Conservation (phyloP, 2,797 vertebrate genomes). For the Sebastolobus altivelis region DNA sequence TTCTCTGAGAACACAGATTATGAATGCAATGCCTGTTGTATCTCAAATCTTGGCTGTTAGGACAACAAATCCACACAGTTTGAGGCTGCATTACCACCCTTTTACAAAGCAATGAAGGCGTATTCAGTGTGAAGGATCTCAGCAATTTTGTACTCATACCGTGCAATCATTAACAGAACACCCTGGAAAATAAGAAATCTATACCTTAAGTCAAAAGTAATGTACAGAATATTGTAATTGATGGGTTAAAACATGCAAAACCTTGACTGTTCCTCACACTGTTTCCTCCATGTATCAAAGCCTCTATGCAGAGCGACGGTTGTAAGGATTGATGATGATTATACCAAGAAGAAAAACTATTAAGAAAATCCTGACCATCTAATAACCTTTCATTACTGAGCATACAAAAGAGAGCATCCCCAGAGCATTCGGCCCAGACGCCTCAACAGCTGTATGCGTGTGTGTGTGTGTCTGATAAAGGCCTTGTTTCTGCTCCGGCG, state of each 20-base stretch:
- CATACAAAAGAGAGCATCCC: conserved; percentile 33
- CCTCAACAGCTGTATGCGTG: conserved; percentile 13
- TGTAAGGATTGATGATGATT: neutral
- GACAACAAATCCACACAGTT: neutral
- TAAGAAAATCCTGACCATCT: conserved; percentile 29
- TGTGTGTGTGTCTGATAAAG: conserved; percentile 45
- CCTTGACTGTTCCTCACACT: neutral
- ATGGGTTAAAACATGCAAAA: neutral
- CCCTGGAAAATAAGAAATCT: neutral
- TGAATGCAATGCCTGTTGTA: neutral
- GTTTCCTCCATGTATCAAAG: neutral
- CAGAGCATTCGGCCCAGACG: conserved; percentile 26
- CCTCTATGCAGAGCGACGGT: neutral
- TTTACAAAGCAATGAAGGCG: neutral
- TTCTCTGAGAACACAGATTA: neutral
- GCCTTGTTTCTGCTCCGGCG: conserved; percentile 49
- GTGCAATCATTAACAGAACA: neutral
- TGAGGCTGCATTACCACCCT: neutral
- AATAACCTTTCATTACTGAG: conserved; percentile 44
- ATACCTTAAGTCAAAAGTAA: neutral
- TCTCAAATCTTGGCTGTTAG: neutral
- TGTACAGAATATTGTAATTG: neutral
- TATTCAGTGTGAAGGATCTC: neutral
- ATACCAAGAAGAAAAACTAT: neutral
- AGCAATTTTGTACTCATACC: neutral